Conservation (phyloP, 1,140 invertebrate genomes). For the Prorops nasuta region DNA sequence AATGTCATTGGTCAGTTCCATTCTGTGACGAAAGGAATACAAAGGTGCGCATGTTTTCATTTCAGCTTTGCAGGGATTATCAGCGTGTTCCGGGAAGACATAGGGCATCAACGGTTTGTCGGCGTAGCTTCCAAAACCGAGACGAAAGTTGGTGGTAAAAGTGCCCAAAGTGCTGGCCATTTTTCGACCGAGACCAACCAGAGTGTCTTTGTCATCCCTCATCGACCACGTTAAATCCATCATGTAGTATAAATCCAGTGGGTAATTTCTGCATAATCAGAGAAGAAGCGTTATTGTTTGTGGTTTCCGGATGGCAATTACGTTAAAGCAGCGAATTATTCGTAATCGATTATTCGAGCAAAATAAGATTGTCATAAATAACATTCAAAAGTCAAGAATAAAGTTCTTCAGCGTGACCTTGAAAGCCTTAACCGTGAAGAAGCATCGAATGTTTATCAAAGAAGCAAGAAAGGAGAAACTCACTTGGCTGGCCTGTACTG, state of each 20-base stretch:
- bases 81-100: constrained; percentile 41
- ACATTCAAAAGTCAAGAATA: too few species aligned
- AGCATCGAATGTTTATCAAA: too few species aligned
- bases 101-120: constrained; percentile 73
- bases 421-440: too few species aligned
- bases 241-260: constrained; percentile 89
- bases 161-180: constrained; percentile 65
- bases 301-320: too few species aligned
- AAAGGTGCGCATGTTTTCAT: constrained; percentile 42
- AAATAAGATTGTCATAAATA: too few species aligned
- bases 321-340: too few species aligned
- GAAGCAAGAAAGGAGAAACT: too few species aligned
- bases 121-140: constrained; percentile 76
- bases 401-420: too few species aligned
- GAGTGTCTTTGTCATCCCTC: constrained; percentile 80
- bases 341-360: too few species aligned
- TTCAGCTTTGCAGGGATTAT: constrained; percentile 34
- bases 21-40: constrained; percentile 55
- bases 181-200: constrained; percentile 70
- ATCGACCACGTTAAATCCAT: constrained; percentile 91
- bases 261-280: constrained; percentile 67
- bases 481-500: constrained; percentile 59
- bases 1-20: constrained; percentile 46
- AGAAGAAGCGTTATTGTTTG: too few species aligned
- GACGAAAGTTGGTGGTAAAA: constrained; percentile 78